These are phyloP conservation scores for Cheilosia soror DNA, from an alignment of 2,888 invertebrate species.

Conservation along the genomic window DNA sequence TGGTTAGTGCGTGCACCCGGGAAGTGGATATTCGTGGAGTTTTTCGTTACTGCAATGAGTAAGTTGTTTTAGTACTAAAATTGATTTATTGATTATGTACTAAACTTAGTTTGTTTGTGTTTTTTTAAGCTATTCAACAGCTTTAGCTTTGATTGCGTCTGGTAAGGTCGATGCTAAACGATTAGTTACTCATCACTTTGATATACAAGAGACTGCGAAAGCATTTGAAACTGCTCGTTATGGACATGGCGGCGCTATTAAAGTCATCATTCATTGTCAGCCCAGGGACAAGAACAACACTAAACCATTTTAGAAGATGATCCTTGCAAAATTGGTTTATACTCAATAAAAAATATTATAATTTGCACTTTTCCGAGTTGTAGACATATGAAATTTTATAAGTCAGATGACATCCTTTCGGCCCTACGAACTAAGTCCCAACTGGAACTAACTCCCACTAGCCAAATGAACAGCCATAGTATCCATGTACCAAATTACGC, in stretches of 20 bases:
- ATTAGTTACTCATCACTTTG: constrained; percentile 92
- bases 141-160: constrained; percentile 90
- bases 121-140: constrained; percentile 88
- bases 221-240: constrained; percentile 93
- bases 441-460: too few species aligned
- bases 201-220: constrained; percentile 90
- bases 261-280: constrained; percentile 93
- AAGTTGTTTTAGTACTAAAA: constrained; percentile 82
- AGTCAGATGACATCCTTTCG: too few species aligned
- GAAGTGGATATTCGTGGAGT: constrained; percentile 97
- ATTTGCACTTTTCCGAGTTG: too few species aligned
- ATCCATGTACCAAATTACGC: too few species aligned
- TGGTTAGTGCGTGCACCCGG: constrained; percentile 90
- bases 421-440: too few species aligned
- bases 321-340: too few species aligned
- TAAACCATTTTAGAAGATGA: constrained; percentile 35
- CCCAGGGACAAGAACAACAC: constrained; percentile 85
- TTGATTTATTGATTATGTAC: too few species aligned
- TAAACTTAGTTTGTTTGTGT: neutral
- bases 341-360: too few species aligned
- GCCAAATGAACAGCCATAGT: too few species aligned
- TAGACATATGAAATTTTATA: too few species aligned
- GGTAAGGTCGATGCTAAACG: constrained; percentile 92
- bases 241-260: constrained; percentile 90
- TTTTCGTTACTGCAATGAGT: constrained; percentile 95